phyloP scores from a whole-genome alignment of 2,888 invertebrate species.

The Tromatobia lineatoria region DNA sequence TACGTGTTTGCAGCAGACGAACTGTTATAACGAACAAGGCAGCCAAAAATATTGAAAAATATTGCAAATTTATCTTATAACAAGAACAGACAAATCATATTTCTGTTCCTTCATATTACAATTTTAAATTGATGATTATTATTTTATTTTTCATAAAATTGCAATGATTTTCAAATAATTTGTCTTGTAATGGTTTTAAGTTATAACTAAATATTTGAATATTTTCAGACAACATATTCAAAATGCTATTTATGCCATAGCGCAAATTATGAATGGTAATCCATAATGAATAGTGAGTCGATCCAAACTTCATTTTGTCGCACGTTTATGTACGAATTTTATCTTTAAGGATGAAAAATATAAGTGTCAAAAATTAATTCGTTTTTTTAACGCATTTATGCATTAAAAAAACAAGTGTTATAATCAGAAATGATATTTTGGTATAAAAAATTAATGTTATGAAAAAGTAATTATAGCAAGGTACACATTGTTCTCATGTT shows the following conservation, averaged over 20 bases:
- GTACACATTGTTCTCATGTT: constrained; percentile 20
- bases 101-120: background rate
- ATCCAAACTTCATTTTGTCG: no score
- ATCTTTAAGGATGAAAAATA: background rate
- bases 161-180: no score
- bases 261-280: no score
- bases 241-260: no score
- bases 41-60: background rate
- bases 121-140: background rate
- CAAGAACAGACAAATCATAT: background rate
- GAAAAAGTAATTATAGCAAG: background rate
- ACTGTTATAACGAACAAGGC: background rate
- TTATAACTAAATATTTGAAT: no score
- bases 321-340: no score
- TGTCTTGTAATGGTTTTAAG: no score
- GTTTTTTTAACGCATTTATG: background rate
- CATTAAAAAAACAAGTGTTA: no score
- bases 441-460: background rate
- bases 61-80: background rate
- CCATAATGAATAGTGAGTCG: no score
- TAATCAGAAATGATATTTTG: background rate
- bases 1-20: constrained; percentile 29
- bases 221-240: no score
- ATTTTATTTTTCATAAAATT: no score
- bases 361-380: background rate